phyloP scores from a whole-genome alignment of 2,888 invertebrate genomes.

The Tetranychus truncatus region DNA sequence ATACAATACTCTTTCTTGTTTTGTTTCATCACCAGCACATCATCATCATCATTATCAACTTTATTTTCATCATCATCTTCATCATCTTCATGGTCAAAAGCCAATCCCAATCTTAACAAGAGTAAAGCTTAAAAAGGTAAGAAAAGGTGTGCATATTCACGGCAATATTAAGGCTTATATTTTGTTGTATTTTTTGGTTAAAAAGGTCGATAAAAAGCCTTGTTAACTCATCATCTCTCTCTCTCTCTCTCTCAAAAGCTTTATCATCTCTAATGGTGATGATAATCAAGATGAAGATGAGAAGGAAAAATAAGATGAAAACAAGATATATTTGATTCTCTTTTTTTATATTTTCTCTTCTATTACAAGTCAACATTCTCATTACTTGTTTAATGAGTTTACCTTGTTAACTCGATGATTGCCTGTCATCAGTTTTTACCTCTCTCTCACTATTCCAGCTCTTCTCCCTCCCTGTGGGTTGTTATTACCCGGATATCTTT shows the following conservation, averaged over 20 bases:
- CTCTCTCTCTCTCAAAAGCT: not conserved
- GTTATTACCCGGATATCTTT: not conserved
- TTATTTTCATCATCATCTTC: not conserved
- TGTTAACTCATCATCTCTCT: not conserved
- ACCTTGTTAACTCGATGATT: not conserved
- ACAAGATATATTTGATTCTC: not conserved
- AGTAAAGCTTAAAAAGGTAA: not conserved
- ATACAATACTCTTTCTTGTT: no score
- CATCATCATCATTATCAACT: not conserved
- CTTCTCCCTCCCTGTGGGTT: constrained; percentile 1
- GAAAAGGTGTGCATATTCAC: not conserved
- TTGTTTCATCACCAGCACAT: not conserved
- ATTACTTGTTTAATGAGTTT: not conserved
- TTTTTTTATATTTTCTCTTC: not conserved
- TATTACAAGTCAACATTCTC: not conserved
- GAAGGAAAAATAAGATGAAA: not conserved
- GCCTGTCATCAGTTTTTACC: not conserved
- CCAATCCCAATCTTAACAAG: not conserved
- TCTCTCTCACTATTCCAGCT: not conserved
- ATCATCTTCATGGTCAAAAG: not conserved
- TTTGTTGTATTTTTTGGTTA: not conserved
- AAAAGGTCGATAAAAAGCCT: not conserved
- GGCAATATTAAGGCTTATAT: not conserved
- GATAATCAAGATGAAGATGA: not conserved
- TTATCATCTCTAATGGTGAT: not conserved